Base-by-base conservation (phyloP, 2,888 invertebrate species). In the Andrena bucephala region DNA sequence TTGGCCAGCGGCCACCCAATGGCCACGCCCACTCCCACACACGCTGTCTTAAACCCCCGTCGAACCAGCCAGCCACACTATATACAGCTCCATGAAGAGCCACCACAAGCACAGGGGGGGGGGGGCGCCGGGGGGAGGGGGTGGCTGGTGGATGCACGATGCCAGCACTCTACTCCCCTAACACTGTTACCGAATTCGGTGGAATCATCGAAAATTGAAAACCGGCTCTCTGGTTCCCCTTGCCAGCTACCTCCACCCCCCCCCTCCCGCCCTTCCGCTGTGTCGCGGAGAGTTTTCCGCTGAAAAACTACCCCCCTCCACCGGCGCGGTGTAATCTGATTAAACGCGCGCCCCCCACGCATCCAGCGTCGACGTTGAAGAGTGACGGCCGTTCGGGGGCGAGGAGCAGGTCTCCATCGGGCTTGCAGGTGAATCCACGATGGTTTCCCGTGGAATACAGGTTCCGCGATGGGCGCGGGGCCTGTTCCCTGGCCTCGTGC, bases 191-290 rank as follows among this genome's bases (percentile, higher is more conserved):
- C 91, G 92, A 94, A 93, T 94, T 93, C 90, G 91, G 90, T 90
- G 87, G 92, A 94, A 94, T 94, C 93, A 93, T 94, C 93, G 93
- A 94, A 93, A 93, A 94, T 94, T 94, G 93, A 93, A 93, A 94
- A 93, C 89, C 89, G 86, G 81, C 90, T 87, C 89, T 57, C 57
- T 13, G 20, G 10, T 10, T 57, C 57, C 57, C 57, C 24, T 27
- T 27, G 10, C 24, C 24, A 27, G 2, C 10, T 20, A 0, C 20
- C 20, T 20, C 20, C 0, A 20, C 20, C 20, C 20, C 20, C 20
- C 20, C 20, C 4, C 10, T 86, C 82, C 10, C 6, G n/a, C 3
- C 31, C 8, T 5, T 29, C 48, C 24, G 27, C 4, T 33, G 20
- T 7, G 0, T 13, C 20, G 3, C 65, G 54, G 52, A 59, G 52